Evolutionary conservation across 2,113 vertebrate species (phyloP).

Genomic region (Octodon degus): DNA sequence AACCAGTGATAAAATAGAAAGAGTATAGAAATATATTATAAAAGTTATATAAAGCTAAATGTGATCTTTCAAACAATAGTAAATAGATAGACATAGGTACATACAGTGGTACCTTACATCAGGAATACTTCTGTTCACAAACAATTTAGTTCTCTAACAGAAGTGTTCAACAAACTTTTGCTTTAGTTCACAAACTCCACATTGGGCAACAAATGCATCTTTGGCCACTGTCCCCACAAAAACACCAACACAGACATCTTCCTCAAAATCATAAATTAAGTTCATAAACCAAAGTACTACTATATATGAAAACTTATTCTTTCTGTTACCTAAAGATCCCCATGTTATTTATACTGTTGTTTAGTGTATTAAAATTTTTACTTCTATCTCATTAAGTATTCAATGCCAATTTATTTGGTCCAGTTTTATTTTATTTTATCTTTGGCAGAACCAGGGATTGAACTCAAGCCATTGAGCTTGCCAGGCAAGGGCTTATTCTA

Average conservation of each 20-base stretch:
- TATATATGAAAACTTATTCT: background rate
- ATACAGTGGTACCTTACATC: background rate
- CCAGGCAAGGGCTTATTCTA: too few relatives aligned
- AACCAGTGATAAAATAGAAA: background rate
- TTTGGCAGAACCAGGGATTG: too few relatives aligned
- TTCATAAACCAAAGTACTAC: background rate
- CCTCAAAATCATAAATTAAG: background rate
- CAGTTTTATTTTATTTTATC: slow-evolving; percentile 23
- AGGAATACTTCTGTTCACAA: background rate
- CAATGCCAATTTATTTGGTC: background rate
- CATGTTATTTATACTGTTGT: background rate
- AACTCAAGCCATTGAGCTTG: too few relatives aligned
- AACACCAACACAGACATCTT: background rate
- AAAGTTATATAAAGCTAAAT: background rate
- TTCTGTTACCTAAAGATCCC: background rate
- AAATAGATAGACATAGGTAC: background rate
- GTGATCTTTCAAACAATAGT: background rate
- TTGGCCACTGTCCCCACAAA: background rate
- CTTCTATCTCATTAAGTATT: background rate
- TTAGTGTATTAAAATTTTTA: background rate
- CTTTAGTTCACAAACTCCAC: background rate
- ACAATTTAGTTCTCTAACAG: background rate
- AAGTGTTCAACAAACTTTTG: background rate
- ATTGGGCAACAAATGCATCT: background rate
- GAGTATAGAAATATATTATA: background rate